These are phyloP conservation scores for Orgyia antiqua DNA, from an alignment of 2,888 invertebrate genomes.

Conservation along the genomic window DNA sequence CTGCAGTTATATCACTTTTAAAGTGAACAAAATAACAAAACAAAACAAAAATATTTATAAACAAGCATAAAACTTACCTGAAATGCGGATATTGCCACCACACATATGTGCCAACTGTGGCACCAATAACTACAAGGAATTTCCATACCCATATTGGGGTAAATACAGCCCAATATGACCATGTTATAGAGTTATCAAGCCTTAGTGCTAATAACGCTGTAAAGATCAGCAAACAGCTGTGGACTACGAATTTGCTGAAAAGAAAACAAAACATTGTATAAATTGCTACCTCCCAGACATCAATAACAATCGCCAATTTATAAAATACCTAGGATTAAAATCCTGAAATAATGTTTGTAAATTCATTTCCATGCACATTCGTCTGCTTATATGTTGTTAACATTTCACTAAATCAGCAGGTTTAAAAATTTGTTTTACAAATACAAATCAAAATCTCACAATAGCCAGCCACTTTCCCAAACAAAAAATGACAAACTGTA, in stretches of 20 bases:
- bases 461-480: too few relatives aligned
- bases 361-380: constrained; percentile 84
- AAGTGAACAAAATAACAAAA: too few relatives aligned
- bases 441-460: too few relatives aligned
- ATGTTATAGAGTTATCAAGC: constrained; percentile 91
- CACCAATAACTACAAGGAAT: constrained; percentile 91
- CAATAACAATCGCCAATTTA: constrained; percentile 11
- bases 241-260: constrained; percentile 96
- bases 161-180: constrained; percentile 98
- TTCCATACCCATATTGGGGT: constrained; percentile 99
- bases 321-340: constrained; percentile 90
- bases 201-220: constrained; percentile 93
- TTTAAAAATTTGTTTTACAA: constrained; percentile 12
- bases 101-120: constrained; percentile 93
- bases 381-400: constrained; percentile 31
- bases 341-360: constrained; percentile 93
- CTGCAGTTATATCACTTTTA: too few relatives aligned
- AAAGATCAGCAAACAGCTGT: constrained; percentile 94
- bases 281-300: constrained; percentile 12
- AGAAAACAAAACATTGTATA: constrained; percentile 49
- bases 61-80: constrained; percentile 84
- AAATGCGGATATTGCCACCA: constrained; percentile 98
- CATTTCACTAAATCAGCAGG: constrained; percentile 37
- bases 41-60: too few relatives aligned
- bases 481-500: too few relatives aligned